A percentile compares a stretch with the other conserved stretches of the same genome.
Conservation (phyloP, 1,140 invertebrate species). For the Diuraphis noxia region DNA sequence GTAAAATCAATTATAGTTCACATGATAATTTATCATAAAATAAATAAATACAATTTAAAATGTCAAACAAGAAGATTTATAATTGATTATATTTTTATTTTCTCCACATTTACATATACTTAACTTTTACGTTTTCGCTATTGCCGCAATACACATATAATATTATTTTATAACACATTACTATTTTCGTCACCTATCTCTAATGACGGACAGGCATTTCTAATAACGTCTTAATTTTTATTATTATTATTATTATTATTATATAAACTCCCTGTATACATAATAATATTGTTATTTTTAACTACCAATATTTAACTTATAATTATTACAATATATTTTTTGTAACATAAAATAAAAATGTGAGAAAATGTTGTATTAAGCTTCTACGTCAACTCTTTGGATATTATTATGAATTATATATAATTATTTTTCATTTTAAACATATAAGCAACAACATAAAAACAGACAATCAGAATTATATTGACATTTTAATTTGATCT, state of each 20-base stretch:
- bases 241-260: conserved; percentile 9
- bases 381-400: conserved; percentile 24
- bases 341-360: conserved; percentile 32
- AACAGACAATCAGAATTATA: conserved; percentile 45
- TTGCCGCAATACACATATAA: neutral
- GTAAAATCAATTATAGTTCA: neutral
- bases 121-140: neutral
- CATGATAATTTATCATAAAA: neutral
- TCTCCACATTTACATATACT: neutral
- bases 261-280: conserved; percentile 17
- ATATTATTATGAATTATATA: conserved; percentile 21
- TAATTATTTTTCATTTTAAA: conserved; percentile 31
- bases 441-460: conserved; percentile 32
- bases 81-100: neutral
- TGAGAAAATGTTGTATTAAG: conserved; percentile 24
- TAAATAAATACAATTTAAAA: neutral
- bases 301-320: conserved; percentile 26
- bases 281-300: conserved; percentile 13
- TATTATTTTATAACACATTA: neutral
- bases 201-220: neutral
- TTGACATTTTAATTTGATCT: conserved; percentile 30
- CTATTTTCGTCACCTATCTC: neutral
- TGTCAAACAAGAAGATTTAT: neutral
- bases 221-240: neutral
- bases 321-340: conserved; percentile 40